These are phyloP conservation scores for Astropecten irregularis DNA, from an alignment of 53 echinoderm and acorn worm genomes.

Conservation along the genomic window DNA sequence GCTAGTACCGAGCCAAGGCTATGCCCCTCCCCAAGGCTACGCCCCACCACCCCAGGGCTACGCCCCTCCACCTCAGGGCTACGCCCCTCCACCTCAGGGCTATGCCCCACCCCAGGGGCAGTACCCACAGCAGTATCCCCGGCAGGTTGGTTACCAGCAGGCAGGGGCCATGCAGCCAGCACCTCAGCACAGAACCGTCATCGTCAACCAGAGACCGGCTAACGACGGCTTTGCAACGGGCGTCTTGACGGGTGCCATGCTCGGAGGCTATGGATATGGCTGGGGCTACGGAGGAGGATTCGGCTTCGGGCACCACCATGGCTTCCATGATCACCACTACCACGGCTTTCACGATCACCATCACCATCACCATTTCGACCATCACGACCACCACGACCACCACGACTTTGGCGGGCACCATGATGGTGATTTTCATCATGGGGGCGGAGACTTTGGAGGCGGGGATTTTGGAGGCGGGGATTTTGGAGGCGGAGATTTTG, in stretches of 20 bases:
- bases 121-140: slow-evolving; percentile 47
- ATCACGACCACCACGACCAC: slow-evolving; percentile 11
- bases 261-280: slow-evolving; percentile 43
- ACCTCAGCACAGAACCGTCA: slow-evolving; percentile 37
- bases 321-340: slow-evolving; percentile 30
- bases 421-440: background rate
- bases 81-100: slow-evolving; percentile 44
- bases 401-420: slow-evolving; percentile 21
- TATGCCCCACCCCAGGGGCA: slow-evolving; percentile 42
- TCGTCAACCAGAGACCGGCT: slow-evolving; percentile 26
- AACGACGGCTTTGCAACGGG: slow-evolving; percentile 63
- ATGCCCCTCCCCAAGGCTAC: too few relatives aligned
- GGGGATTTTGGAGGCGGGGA: slow-evolving; percentile 23
- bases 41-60: background rate
- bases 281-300: slow-evolving; percentile 48
- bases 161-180: background rate
- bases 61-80: slow-evolving; percentile 26
- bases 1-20: background rate
- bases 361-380: slow-evolving; percentile 23
- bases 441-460: slow-evolving; percentile 21
- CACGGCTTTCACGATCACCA: slow-evolving; percentile 8
- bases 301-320: slow-evolving; percentile 48
- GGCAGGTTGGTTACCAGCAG: background rate
- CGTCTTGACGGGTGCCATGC: slow-evolving; percentile 53
- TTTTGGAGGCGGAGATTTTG: slow-evolving; percentile 18